Evolutionary conservation across 2,113 vertebrate species (phyloP).

Genomic region (Dasypus novemcinctus): DNA sequence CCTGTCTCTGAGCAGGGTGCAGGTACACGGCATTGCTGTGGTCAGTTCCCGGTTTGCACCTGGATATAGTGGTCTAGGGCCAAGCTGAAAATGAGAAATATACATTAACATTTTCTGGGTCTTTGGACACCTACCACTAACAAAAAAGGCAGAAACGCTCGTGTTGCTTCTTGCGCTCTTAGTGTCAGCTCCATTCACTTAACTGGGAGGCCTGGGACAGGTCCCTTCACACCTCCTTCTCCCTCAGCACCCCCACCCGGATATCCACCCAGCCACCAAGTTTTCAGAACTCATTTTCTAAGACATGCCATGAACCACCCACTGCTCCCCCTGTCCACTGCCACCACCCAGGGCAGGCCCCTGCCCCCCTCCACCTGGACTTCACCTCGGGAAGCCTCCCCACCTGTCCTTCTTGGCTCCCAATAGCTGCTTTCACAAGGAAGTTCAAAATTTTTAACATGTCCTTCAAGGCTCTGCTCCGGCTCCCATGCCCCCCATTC

Average conservation of each 20-base stretch:
- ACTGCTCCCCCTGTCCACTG: too few relatives aligned
- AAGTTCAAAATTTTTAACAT: background rate
- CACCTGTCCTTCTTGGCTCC: background rate
- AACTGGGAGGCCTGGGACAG: background rate
- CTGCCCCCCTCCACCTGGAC: background rate
- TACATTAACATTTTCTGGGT: background rate
- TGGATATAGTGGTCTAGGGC: background rate
- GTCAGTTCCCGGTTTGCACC: background rate
- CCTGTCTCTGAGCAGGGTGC: background rate
- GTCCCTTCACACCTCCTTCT: background rate
- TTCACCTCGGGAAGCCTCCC: background rate
- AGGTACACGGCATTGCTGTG: fast-evolving
- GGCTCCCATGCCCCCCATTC: fast-evolving
- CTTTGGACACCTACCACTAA: background rate
- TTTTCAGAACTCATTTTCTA: background rate
- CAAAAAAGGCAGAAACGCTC: background rate
- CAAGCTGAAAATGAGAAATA: background rate
- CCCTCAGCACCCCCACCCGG: background rate
- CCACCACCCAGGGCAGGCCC: background rate
- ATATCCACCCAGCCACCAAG: background rate
- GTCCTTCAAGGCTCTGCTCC: background rate
- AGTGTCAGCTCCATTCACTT: background rate
- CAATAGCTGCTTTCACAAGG: background rate
- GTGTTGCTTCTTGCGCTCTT: background rate
- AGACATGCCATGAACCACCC: background rate